Evolutionary conservation across 2,888 invertebrate species (phyloP), one percentile per base, ranked within the genome.

Genomic region (Blastobasis lacticolella): DNA sequence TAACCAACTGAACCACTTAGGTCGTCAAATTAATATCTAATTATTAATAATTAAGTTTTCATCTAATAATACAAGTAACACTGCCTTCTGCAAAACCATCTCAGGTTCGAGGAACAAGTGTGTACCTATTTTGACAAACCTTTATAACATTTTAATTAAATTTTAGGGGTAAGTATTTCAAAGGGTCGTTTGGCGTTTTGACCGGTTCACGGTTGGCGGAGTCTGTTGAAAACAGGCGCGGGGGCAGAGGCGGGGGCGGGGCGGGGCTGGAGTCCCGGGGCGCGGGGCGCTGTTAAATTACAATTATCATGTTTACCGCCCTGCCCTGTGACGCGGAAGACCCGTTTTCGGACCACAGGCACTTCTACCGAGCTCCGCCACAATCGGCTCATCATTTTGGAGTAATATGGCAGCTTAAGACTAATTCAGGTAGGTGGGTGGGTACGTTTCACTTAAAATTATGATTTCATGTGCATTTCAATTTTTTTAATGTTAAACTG

Each of bases 131-230:
- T 10, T 45, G 65, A 70, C 67, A 71, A 62, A 70, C 72, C 66
- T 73, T 73, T 67, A 67, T 63, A 75, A 73, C 71, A 67, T 72
- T 79, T 78, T 79, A 80, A 82, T 82, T 81, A 82, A 79, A 78
- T 80, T 79, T 78, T 66, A 62, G 71, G 66, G 23, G 23, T 23
- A 23, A 23, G 69, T 64, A 73, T 74, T 73, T 71, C 65, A 72
- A 79, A 81, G 78, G 78, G 75, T 76, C 71, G 74, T 68, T 73
- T 72, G 67, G 71, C 70, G 64, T 71, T 64, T 69, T 74, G 75
- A 71, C 77, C 73, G 71, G 67, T 73, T 78, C 74, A 75, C 71
- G 73, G 74, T 66, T 71, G 73, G 68, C 61, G 65, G 69, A 62
- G 56, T 68, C 56, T 58, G 60, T 58, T 67, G 64, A 65, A 69